Conservation (phyloP, 2,113 vertebrate genomes). For the Orycteropus afer region DNA sequence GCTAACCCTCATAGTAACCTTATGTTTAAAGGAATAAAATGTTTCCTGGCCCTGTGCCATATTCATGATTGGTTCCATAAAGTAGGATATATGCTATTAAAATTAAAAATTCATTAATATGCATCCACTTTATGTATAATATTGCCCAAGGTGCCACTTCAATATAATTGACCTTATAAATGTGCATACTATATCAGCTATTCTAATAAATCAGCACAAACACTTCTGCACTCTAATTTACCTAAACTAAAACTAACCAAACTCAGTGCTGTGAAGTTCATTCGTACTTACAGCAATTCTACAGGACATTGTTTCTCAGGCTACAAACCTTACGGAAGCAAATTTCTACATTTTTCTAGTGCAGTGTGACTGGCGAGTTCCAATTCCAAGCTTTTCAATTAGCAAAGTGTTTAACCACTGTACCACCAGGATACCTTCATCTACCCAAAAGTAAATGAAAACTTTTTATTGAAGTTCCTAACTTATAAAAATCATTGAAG, state of each 20-base stretch:
- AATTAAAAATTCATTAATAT: not conserved
- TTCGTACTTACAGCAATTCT: not conserved
- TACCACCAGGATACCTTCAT: not conserved
- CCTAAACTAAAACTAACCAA: not conserved
- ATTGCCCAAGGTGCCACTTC: not conserved
- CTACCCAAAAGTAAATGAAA: not conserved
- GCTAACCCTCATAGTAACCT: no score
- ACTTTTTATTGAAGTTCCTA: not conserved
- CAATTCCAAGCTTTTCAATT: no score
- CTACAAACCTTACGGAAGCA: not conserved
- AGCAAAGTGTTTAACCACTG: not conserved
- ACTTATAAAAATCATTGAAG: not conserved
- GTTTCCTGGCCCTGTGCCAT: no score
- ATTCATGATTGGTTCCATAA: not conserved
- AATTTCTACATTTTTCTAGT: not conserved
- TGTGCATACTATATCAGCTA: no score
- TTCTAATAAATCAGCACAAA: not conserved
- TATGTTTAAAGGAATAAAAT: no score
- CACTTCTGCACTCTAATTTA: not conserved
- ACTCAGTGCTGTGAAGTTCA: no score
- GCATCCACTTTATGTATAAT: no score
- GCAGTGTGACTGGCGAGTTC: fast-evolving
- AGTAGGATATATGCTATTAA: not conserved
- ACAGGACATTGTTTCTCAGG: not conserved
- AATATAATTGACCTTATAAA: not conserved